phyloP scores from a whole-genome alignment of 2,797 vertebrate genomes.

The Setipinna tenuifilis region DNA sequence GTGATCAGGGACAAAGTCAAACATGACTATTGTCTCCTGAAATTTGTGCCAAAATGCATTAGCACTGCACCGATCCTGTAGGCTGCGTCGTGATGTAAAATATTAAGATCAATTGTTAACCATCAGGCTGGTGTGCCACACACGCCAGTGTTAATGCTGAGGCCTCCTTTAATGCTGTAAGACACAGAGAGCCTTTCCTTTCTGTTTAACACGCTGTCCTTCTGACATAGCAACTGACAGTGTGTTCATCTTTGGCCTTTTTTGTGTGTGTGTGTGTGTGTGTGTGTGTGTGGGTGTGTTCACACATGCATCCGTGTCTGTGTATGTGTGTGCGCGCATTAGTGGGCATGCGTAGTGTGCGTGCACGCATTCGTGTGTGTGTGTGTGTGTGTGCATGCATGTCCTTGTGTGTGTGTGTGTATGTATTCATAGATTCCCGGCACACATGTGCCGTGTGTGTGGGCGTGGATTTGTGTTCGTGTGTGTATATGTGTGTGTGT shows the following conservation, averaged over 20 bases:
- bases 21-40: background rate
- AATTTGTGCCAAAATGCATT: background rate
- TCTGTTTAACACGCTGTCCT: background rate
- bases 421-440: background rate
- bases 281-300: background rate
- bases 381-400: background rate
- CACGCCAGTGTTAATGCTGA: background rate
- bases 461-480: background rate
- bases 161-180: background rate
- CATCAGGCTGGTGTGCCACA: background rate
- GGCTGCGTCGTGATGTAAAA: background rate
- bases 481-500: background rate
- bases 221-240: background rate
- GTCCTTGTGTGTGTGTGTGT: background rate
- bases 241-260: background rate
- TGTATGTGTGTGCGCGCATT: background rate
- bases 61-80: background rate
- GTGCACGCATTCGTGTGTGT: background rate
- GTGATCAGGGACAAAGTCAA: constrained; percentile 13
- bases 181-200: background rate
- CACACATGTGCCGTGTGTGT: no score
- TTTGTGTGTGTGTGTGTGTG: background rate
- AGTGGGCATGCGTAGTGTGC: background rate
- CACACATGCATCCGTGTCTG: background rate
- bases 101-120: background rate